phyloP scores from a whole-genome alignment of 2,113 vertebrate genomes.

The Cisticola juncidis region DNA sequence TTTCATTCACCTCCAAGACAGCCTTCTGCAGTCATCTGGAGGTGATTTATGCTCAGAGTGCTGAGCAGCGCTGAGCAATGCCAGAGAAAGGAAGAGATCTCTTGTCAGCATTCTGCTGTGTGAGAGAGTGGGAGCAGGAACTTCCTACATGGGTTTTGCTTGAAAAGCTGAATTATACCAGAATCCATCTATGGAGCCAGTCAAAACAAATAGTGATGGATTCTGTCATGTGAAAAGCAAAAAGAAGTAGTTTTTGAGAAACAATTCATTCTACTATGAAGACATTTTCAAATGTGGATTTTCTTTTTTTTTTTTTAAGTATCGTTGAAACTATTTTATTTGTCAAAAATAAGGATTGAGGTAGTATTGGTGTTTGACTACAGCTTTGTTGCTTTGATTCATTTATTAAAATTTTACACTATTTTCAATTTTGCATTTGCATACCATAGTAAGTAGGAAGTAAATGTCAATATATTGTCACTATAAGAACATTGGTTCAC shows the following conservation, averaged over 20 bases:
- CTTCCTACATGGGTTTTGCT: not conserved
- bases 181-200: not conserved
- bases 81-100: not conserved
- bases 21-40: not conserved
- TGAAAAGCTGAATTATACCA: not conserved
- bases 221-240: not conserved
- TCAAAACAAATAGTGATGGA: not conserved
- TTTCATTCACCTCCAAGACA: not conserved
- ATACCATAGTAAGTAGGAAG: not conserved
- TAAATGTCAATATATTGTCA: not conserved
- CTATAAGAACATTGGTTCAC: not conserved
- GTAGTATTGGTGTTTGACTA: not conserved
- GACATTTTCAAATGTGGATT: not conserved
- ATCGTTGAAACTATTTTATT: not conserved
- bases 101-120: not conserved
- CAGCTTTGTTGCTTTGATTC: not conserved
- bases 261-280: not conserved
- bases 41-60: not conserved
- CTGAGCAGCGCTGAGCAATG: not conserved
- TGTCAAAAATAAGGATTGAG: not conserved
- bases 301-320: not conserved
- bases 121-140: not conserved
- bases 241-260: rapidly evolving
- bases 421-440: not conserved
- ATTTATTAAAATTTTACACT: not conserved